Percentiles rank a stretch among this genome's conserved stretches.
phyloP scores from a whole-genome alignment of 2,113 vertebrate genomes.

The Hyla sarda region DNA sequence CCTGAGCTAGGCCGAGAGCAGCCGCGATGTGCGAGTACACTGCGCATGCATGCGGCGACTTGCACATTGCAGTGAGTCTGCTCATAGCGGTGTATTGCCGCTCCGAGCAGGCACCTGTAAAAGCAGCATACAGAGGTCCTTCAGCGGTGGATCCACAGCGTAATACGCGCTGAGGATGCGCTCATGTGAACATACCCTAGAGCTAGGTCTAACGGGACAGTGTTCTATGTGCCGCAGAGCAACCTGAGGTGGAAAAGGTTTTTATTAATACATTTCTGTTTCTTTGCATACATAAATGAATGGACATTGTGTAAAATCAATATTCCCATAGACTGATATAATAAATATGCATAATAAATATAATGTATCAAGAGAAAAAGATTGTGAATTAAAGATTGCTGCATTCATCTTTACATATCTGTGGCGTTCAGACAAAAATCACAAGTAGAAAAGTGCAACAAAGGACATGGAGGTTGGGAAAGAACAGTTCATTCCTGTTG shows the following conservation, averaged over 20 bases:
- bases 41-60: too few species aligned
- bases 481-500: slow-evolving; percentile 7
- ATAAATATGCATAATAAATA: neutral
- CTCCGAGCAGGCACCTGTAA: too few species aligned
- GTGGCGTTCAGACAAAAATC: slow-evolving; percentile 20
- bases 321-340: neutral
- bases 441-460: slow-evolving; percentile 19
- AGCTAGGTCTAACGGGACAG: neutral
- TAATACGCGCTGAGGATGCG: too few species aligned
- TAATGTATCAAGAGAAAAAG: neutral
- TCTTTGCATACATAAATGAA: neutral
- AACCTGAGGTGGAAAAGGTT: neutral
- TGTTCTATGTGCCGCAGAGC: too few species aligned
- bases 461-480: slow-evolving; percentile 12
- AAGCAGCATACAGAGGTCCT: too few species aligned
- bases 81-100: too few species aligned
- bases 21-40: too few species aligned
- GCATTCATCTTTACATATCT: slow-evolving; percentile 29
- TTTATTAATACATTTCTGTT: neutral
- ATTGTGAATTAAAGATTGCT: neutral
- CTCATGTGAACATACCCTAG: too few species aligned
- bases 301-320: neutral
- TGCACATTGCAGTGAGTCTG: too few species aligned
- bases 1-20: too few species aligned
- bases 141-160: too few species aligned